Evolutionary conservation across 2,797 vertebrate species (phyloP), one percentile per base, ranked within the genome.

Genomic region (Sus cebifrons): DNA sequence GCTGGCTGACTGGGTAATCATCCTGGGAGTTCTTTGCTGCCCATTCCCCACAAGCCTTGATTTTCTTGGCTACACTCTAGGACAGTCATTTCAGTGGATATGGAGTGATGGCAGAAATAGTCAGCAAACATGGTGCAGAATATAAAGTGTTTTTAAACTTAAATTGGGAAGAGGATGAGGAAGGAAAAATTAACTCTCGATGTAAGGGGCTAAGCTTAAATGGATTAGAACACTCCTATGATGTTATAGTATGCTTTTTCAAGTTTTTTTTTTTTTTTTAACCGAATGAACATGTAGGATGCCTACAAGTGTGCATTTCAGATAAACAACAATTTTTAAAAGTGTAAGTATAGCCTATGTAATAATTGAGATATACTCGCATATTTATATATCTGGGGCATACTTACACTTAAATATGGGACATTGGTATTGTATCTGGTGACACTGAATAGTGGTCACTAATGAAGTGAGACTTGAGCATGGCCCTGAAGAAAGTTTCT

Each of bases 241-340:
- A 65, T 78, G 7, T 68, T 23, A 44, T n/a, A 74, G 5, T n/a
- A 60, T n/a, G 36, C 52, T 82, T 86, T 86, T 87, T 95, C 21
- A 40, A 60, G n/a, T 32, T 20, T n/a, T 54, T 75, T 77, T 36
- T 36, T 36, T 36, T 36, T 58, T 29, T 29, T 15, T 21, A 6
- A 25, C 10, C 21, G 71, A 73, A 52, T 54, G 67, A 86, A 79
- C 89, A 73, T 71, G 60, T 5, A 94, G 16, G 23, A 52, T 54
- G 10, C 40, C n/a, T 73, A 78, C 73, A 67, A 85, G 32, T 93
- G 70, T 54, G 67, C 87, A 92, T 88, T 90, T 94, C 49, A 75
- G 16, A 88, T 54, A 88, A 89, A 62, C 3, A 94, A 44, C 18
- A 44, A n/a, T 52, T 73, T 36, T 83, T 84, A 18, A 74, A 79